Evolutionary conservation across 2,888 invertebrate species (phyloP), one percentile per base, ranked within the genome.

Genomic region (Andrena flavipes): DNA sequence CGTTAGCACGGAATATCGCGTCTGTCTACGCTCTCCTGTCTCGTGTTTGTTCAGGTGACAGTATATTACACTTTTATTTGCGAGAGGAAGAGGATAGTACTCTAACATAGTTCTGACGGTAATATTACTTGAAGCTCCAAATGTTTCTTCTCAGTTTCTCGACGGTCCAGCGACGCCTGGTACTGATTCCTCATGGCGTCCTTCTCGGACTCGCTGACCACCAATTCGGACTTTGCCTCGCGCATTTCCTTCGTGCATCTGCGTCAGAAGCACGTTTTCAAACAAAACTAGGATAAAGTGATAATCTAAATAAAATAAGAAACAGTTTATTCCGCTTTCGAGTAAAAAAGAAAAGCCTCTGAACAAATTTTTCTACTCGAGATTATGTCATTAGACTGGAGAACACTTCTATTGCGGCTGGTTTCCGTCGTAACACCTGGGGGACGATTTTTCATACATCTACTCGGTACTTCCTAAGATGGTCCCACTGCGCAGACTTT

Each of bases 231-330:
- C 64, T 89, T 85, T 4, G 84, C 82, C 26, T 90, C 84, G 48
- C 84, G 80, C 76, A 84, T 87, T 35, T 83, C 86, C 59, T 88
- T 84, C 13, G 84, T 86, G 72, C 87, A 89, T 70, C 91, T 91
- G 63, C 54, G 33, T 20, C 30, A 16, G 4, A 4, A 26, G 13
- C 5, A 51, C 13, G 49, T 13, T 26, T 20, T 30, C n/a, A n/a
- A 62, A 26, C 10, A 7, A 23, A 62, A 33, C n/a, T 16, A 7
- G 2, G n/a, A 2, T 10, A 26, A 8, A 33, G n/a, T 13, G 3
- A 5, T 2, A 13, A 3, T 49, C 5, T 33, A 8, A 13, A 3
- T 26, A 54, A 54, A 51, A 51, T 20, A 8, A 2, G 8, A 51
- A 8, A 4, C 23, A n/a, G 6, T 69, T 69, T 30, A 63, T 49